Conservation (phyloP, 2,888 invertebrate genomes). For the Campopleginae sp. region DNA sequence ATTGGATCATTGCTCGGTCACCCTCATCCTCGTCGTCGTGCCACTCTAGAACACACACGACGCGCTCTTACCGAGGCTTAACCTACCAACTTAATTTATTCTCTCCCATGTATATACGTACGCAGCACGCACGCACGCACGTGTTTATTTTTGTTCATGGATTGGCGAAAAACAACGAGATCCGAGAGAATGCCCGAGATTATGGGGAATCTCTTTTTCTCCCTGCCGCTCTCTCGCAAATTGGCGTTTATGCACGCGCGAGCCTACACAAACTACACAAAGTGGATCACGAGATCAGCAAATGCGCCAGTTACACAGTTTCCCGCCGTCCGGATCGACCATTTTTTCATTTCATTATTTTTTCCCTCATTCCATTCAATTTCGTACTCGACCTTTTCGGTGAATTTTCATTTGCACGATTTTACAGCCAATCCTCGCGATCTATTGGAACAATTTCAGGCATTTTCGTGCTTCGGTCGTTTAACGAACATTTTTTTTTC, state of each 20-base stretch:
- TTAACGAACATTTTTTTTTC: neutral
- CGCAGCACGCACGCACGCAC: too few species aligned
- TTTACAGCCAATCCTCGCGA: slow-evolving; percentile 30
- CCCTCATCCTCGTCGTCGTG: slow-evolving; percentile 42
- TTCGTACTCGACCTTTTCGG: too few species aligned
- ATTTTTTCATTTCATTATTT: neutral
- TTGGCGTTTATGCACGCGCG: slow-evolving; percentile 60
- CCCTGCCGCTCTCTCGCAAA: slow-evolving; percentile 31
- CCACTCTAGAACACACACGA: slow-evolving; percentile 41
- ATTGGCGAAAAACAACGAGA: slow-evolving; percentile 19
- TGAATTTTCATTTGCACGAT: neutral
- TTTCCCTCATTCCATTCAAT: neutral
- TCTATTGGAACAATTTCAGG: slow-evolving; percentile 44
- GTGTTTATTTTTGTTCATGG: neutral
- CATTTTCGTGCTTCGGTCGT: slow-evolving; percentile 25
- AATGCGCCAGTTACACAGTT: slow-evolving; percentile 43
- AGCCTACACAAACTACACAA: slow-evolving; percentile 52
- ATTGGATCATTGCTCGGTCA: slow-evolving; percentile 63
- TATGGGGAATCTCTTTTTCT: slow-evolving; percentile 31
- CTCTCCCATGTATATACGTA: slow-evolving; percentile 7
- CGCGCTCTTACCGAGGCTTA: too few species aligned
- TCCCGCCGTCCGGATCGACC: slow-evolving; percentile 26
- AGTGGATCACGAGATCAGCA: slow-evolving; percentile 61
- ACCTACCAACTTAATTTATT: slow-evolving; percentile 55
- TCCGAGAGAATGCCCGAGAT: neutral